Evolutionary conservation across 2,888 invertebrate species (phyloP).

Genomic region (Nasonovia ribisnigri): DNA sequence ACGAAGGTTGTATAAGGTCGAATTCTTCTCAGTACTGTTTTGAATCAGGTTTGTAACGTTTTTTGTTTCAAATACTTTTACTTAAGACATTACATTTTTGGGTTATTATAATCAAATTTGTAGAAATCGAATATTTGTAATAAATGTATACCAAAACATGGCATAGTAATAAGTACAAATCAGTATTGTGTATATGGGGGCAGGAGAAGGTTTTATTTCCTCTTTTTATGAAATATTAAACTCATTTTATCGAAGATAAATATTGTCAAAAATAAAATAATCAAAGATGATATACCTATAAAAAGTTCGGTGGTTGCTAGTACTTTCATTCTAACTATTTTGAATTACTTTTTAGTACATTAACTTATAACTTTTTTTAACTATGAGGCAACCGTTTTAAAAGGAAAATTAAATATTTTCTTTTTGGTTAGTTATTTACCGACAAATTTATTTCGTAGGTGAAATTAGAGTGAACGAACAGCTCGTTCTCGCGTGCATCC

Average conservation of each 20-base stretch:
- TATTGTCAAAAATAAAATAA: neutral
- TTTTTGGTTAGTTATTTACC: neutral
- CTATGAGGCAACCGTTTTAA: neutral
- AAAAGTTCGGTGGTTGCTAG: neutral
- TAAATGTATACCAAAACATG: neutral
- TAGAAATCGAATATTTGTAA: neutral
- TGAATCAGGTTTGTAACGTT: constrained; percentile 80
- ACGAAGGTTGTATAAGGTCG: constrained; percentile 91
- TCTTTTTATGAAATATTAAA: no score
- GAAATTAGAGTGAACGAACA: constrained; percentile 95
- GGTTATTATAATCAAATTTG: neutral
- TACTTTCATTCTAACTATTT: neutral
- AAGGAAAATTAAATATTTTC: neutral
- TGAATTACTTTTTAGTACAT: neutral
- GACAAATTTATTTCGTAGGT: constrained; percentile 72
- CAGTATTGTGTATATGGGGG: neutral
- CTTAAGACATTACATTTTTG: neutral
- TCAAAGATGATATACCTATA: neutral
- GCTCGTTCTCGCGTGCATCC: constrained; percentile 89
- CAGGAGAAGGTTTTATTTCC: no score
- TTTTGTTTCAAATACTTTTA: neutral
- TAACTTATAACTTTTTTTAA: neutral
- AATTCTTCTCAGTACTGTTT: constrained; percentile 93
- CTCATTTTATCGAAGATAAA: neutral
- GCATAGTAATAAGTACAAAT: neutral